phyloP scores from a whole-genome alignment of 2,797 vertebrate genomes.

The Fundulus diaphanus region DNA sequence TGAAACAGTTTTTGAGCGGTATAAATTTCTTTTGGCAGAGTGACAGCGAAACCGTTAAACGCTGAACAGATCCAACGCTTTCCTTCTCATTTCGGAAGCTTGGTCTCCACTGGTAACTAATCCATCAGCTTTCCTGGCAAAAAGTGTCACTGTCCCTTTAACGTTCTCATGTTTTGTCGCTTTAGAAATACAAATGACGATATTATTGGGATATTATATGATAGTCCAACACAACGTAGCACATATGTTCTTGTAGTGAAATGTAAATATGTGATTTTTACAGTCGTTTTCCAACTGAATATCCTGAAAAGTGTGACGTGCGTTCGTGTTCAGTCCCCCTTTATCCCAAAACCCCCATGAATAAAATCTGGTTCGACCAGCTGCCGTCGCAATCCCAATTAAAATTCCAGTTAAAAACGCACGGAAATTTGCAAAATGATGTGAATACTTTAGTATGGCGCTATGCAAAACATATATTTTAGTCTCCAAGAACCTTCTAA shows the following conservation, averaged over 20 bases:
- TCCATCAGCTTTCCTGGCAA: background rate
- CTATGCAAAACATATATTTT: background rate
- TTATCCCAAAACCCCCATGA: background rate
- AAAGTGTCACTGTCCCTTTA: background rate
- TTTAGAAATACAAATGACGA: background rate
- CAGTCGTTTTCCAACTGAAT: background rate
- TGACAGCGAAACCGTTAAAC: constrained; percentile 27
- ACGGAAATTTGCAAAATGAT: no score
- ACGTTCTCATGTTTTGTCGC: background rate
- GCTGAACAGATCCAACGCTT: background rate
- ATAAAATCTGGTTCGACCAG: background rate
- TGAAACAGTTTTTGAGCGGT: constrained; percentile 32
- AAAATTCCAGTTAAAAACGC: no score
- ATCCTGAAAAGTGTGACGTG: background rate
- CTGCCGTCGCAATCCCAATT: background rate
- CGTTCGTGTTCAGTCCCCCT: background rate
- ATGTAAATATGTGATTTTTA: background rate
- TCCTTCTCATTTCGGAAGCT: background rate
- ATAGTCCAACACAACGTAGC: background rate
- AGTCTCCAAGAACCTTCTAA: background rate
- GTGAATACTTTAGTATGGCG: no score
- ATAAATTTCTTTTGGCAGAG: constrained; percentile 43
- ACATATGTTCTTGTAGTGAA: background rate
- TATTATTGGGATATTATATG: background rate
- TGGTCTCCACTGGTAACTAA: background rate